Evolutionary conservation across 2,888 invertebrate genomes (phyloP).

Genomic region (Cryptops parisi): DNA sequence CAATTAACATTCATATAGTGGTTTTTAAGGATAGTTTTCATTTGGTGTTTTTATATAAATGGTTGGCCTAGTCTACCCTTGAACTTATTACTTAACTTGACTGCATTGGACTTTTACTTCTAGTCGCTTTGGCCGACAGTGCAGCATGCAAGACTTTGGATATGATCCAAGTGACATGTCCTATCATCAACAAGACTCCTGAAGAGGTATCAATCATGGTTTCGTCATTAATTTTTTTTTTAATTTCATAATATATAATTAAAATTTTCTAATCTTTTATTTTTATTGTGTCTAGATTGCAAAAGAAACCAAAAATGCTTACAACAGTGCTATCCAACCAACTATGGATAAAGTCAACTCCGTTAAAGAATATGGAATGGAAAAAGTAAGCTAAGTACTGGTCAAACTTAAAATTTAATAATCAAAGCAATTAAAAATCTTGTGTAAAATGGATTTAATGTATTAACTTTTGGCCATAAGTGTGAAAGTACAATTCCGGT

Average conservation of each 20-base stretch:
- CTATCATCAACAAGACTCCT: slow-evolving; percentile 66
- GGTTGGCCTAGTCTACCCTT: no score
- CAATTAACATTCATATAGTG: no score
- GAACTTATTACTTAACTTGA: no score
- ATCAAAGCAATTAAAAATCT: no score
- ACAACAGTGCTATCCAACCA: slow-evolving; percentile 10
- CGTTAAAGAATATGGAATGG: slow-evolving; percentile 8
- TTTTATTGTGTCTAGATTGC: slow-evolving; percentile 11
- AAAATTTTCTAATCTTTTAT: neutral
- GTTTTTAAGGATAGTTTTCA: no score
- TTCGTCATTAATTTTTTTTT: slow-evolving; percentile 3
- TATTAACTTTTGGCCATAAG: no score
- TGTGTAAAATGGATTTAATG: no score
- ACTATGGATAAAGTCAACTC: slow-evolving; percentile 3
- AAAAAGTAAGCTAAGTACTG: slow-evolving; percentile 10
- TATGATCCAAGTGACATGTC: slow-evolving; percentile 66
- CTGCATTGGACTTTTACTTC: no score
- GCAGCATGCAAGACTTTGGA: slow-evolving; percentile 71
- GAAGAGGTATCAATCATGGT: slow-evolving; percentile 49
- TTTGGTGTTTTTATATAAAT: no score
- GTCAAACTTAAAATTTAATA: no score
- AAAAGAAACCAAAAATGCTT: slow-evolving; percentile 11
- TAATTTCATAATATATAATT: neutral
- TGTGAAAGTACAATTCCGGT: no score
- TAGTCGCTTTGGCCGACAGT: slow-evolving; percentile 27